phyloP scores from a whole-genome alignment of 2,888 invertebrate genomes.

The Blastobasis lacticolella region DNA sequence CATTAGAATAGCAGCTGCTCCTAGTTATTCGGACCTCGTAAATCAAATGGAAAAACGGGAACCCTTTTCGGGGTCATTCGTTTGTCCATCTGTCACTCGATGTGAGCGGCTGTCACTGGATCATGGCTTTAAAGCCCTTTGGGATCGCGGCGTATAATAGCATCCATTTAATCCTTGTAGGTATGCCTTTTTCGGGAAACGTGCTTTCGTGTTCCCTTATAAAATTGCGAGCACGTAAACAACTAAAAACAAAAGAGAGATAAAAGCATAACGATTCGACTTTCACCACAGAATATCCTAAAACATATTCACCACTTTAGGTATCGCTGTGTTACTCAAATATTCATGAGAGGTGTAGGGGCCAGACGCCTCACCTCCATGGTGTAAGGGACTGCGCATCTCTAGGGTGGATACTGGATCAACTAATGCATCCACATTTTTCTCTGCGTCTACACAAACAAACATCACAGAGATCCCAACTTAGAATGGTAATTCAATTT shows the following conservation, averaged over 20 bases:
- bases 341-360: conserved; percentile 56
- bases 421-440: conserved; percentile 56
- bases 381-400: conserved; percentile 16
- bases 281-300: neutral
- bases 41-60: neutral
- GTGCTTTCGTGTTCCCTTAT: neutral
- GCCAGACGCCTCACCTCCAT: conserved; percentile 35
- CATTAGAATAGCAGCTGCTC: neutral
- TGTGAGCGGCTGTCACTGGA: neutral
- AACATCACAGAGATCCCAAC: conserved; percentile 54
- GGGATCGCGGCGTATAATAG: no score
- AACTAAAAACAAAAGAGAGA: conserved; percentile 1
- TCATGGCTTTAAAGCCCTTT: neutral
- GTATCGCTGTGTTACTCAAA: conserved; percentile 46
- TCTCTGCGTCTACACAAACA: conserved; percentile 44
- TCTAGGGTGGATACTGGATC: conserved; percentile 24
- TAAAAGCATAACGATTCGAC: neutral
- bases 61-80: conserved; percentile 2
- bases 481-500: conserved; percentile 56
- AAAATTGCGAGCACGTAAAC: neutral
- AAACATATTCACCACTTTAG: conserved; percentile 39
- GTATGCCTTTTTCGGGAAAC: no score
- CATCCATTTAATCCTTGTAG: no score
- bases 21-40: conserved; percentile 1
- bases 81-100: conserved; percentile 2